Base-by-base conservation (phyloP, 2,888 invertebrate species). In the Dolomedes plantarius region DNA sequence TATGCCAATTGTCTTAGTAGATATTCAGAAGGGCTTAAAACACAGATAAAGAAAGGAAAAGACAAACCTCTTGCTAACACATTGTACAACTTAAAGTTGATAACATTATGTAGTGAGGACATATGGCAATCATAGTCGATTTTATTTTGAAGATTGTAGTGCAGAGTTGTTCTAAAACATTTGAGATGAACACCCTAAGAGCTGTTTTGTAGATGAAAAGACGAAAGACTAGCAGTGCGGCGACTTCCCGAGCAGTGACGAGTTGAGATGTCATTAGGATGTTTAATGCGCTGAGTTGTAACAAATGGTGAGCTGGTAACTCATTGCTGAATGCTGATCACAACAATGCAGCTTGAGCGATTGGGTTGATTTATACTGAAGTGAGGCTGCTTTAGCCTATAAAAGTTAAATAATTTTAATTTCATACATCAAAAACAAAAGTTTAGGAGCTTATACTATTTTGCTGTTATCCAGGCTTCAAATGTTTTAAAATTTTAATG, bases 341-440 rank as follows among this genome's bases (percentile, higher is more conserved):
- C 75, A 74, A 85, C 85, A 76, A 86, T 76, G 86, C 71, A 86
- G 86, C 86, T 86, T 78, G 87, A 78, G 74, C 62, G 75, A 87
- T 64, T 86, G 67, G 72, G 87, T 64, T 82, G 87, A 74, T 77
- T 87, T 82, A 36, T 87, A 87, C 82, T 62, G 73, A 69, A 41
- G 75, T 75, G 72, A 82, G 81, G 87, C 81, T 81, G 87, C 74
- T 82, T 87, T 87, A 87, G 87, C 87, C 87, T 87, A 87, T 82
- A 87, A 87, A 82, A 87, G 81, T 82, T 87, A 82, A 75, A 82
- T 81, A 87, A 74, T 76, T 87, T 80, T 75, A 86, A 86, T 78
- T 28, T 79, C 79, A 86, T 69, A 86, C 29, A 86, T 68, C 71
- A 67, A 76, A 67, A 68, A 69, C 16, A 69, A n/a, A n/a, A 41